Percentiles rank a stretch among this genome's conserved stretches.
phyloP scores from a whole-genome alignment of 2,113 vertebrate species.

The Raja brachyura region DNA sequence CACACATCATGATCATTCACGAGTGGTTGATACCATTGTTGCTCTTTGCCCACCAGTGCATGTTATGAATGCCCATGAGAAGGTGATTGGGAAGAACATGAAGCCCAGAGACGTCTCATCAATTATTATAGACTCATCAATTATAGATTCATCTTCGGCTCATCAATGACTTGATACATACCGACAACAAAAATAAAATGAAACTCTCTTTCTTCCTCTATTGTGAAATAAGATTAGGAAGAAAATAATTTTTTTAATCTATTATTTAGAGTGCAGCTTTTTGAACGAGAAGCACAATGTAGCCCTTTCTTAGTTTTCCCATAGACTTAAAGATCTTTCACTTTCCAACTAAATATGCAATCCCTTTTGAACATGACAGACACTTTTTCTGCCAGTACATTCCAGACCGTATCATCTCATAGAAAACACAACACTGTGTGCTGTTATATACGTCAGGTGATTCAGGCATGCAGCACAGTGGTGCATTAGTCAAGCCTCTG shows the following conservation, averaged over 20 bases:
- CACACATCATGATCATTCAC: too few relatives aligned
- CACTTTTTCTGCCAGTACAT: not conserved
- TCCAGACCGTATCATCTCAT: not conserved
- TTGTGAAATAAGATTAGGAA: not conserved
- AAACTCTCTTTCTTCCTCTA: not conserved
- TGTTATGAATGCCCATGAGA: not conserved
- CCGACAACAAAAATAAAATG: not conserved
- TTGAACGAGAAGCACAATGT: not conserved
- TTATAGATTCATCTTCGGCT: not conserved
- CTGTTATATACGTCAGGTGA: not conserved
- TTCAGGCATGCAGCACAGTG: not conserved
- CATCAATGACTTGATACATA: not conserved
- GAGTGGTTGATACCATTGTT: not conserved
- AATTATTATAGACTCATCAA: not conserved
- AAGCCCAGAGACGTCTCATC: not conserved
- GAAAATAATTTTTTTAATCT: not conserved
- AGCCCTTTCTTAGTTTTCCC: not conserved
- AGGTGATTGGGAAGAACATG: not conserved
- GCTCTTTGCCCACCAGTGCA: not conserved
- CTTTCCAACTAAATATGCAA: not conserved
- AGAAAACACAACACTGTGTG: not conserved
- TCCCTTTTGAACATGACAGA: not conserved
- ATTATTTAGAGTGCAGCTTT: not conserved
- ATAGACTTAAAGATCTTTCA: not conserved
- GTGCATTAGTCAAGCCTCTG: too few relatives aligned